These are phyloP conservation scores for Athene noctua DNA, from an alignment of 2,113 vertebrate genomes.

Conservation along the genomic window DNA sequence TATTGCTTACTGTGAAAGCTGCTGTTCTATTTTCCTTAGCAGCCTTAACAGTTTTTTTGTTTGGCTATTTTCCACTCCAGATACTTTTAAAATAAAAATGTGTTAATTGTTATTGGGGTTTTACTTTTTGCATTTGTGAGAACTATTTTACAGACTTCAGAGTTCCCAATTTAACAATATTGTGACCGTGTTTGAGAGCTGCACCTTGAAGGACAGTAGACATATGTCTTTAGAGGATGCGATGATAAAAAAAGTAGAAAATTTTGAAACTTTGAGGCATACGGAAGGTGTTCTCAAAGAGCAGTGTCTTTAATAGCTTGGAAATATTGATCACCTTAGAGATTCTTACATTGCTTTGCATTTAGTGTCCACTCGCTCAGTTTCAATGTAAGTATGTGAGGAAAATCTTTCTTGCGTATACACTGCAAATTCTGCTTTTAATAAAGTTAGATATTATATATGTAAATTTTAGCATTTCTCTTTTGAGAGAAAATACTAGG, in stretches of 20 bases:
- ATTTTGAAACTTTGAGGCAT: background rate
- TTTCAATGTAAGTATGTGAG: background rate
- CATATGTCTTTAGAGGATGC: background rate
- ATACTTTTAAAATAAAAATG: background rate
- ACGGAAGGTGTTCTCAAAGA: background rate
- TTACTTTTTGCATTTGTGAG: background rate
- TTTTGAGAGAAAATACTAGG: background rate
- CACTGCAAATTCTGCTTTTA: background rate
- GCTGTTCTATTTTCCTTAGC: background rate
- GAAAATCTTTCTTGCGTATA: background rate
- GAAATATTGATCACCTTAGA: background rate
- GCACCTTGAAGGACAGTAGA: background rate
- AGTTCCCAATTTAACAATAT: background rate
- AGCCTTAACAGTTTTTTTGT: background rate
- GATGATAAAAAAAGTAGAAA: background rate
- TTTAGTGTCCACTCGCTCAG: background rate
- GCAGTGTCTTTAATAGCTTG: background rate
- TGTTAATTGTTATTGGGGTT: background rate
- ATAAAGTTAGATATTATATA: background rate
- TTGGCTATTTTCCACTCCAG: background rate
- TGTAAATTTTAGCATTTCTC: background rate
- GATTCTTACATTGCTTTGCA: background rate
- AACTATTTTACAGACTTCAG: background rate
- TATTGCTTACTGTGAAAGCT: background rate
- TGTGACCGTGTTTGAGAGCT: background rate